A percentile compares a stretch with the other conserved stretches of the same genome.
Evolutionary conservation across 37 sponge, comb jelly and placozoan species (phyloP).

Genomic region (Chondrosia reniformis): DNA sequence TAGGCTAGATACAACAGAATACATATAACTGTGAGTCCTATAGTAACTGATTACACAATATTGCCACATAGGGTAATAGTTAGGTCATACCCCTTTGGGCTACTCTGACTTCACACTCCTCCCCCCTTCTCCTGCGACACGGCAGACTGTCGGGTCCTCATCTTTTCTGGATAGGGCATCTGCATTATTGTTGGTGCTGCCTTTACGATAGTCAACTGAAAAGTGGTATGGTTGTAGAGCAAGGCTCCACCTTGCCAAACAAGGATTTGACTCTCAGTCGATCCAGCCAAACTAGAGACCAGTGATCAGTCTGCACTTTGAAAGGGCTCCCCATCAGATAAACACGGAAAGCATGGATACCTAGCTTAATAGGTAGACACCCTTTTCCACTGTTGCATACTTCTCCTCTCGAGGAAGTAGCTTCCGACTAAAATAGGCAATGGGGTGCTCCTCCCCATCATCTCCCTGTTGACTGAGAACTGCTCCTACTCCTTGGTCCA

Average conservation of each 20-base stretch:
- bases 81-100: too few relatives aligned
- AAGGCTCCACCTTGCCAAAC: conserved; percentile 36
- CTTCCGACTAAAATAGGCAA: conserved; percentile 45
- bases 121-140: conserved; percentile 43
- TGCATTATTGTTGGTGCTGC: conserved; percentile 24
- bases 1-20: too few relatives aligned
- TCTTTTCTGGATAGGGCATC: conserved; percentile 20
- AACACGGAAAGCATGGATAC: conserved; percentile 12
- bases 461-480: conserved; percentile 41
- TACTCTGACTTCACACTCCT: conserved; percentile 42
- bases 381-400: conserved; percentile 42
- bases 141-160: background rate
- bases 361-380: conserved; percentile 21
- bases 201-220: conserved; percentile 6
- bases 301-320: conserved; percentile 48
- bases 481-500: conserved; percentile 43
- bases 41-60: too few relatives aligned
- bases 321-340: conserved; percentile 38
- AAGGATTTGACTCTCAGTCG: conserved; percentile 27
- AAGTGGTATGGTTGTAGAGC: conserved; percentile 38
- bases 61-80: too few relatives aligned
- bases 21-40: too few relatives aligned
- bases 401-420: conserved; percentile 27
- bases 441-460: conserved; percentile 38
- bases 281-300: conserved; percentile 28